These are phyloP conservation scores for Danio albolineatus DNA, from an alignment of 2,797 vertebrate genomes.

Conservation along the genomic window DNA sequence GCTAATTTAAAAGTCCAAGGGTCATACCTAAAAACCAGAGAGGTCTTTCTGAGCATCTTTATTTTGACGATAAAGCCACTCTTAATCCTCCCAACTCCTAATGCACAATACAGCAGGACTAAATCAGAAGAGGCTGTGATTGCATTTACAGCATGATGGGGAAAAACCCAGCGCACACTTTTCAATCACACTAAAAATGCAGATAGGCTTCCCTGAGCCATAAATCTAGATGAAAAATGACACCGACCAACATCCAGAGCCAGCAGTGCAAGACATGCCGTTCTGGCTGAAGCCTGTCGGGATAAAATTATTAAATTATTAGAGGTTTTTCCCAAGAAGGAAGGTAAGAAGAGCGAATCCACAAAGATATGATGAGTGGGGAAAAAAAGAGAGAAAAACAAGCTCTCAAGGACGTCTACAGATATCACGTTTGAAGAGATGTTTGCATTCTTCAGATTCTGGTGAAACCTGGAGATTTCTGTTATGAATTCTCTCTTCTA, in stretches of 20 bases:
- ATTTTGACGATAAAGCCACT: constrained; percentile 49
- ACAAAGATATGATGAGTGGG: constrained; percentile 37
- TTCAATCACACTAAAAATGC: constrained; percentile 48
- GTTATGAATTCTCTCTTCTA: constrained; percentile 20
- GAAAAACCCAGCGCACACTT: constrained; percentile 15
- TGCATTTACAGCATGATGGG: constrained; percentile 38
- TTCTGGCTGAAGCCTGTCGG: not conserved
- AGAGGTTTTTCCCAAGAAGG: not conserved
- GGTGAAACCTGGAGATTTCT: not conserved
- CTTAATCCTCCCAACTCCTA: constrained; percentile 29
- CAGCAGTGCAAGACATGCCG: constrained; percentile 11
- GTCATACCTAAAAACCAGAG: constrained; percentile 42
- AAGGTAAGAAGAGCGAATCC: constrained; percentile 5
- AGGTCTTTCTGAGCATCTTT: constrained; percentile 8
- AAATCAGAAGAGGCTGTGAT: constrained; percentile 44
- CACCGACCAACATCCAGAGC: constrained; percentile 14
- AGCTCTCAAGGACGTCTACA: constrained; percentile 44
- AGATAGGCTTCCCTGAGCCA: constrained; percentile 34
- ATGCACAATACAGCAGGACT: constrained; percentile 46
- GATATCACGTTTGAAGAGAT: constrained; percentile 32
- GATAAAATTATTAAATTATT: constrained; percentile 32
- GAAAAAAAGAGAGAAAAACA: constrained; percentile 38
- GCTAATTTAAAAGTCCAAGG: constrained; percentile 40
- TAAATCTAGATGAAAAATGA: constrained; percentile 41
- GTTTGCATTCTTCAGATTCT: constrained; percentile 34